phyloP scores from a whole-genome alignment of 2,113 vertebrate genomes.

The Corythaixoides concolor region DNA sequence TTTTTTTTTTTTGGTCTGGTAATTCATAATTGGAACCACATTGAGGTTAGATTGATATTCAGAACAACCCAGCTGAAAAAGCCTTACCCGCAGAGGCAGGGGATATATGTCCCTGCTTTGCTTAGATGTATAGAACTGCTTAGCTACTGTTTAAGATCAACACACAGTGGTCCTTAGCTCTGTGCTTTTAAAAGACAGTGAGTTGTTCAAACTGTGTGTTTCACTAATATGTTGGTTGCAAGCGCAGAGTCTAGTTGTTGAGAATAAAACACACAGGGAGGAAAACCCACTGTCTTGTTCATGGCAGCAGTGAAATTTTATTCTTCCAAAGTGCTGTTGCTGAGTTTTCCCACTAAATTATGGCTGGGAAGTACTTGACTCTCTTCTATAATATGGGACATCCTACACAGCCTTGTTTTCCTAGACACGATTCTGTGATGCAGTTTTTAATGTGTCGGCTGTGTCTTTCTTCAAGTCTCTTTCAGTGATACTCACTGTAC shows the following conservation, averaged over 20 bases:
- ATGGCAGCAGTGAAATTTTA: neutral
- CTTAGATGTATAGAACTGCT: neutral
- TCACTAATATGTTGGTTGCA: neutral
- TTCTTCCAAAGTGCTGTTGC: neutral
- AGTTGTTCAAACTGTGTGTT: neutral
- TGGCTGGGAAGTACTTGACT: neutral
- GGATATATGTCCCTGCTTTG: constrained; percentile 8
- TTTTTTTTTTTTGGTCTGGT: no score
- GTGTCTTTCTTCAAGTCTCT: neutral
- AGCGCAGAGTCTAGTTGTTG: neutral
- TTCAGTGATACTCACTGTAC: neutral
- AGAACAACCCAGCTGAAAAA: constrained; percentile 49
- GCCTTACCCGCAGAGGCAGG: constrained; percentile 30
- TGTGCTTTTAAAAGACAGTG: neutral
- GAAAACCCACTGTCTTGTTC: neutral
- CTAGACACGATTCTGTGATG: neutral
- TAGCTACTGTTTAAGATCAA: neutral
- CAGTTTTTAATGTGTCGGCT: neutral
- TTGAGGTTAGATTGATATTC: constrained; percentile 75
- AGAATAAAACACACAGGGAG: neutral
- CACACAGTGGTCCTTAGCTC: neutral
- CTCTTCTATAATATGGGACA: neutral
- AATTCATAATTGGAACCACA: constrained; percentile 94
- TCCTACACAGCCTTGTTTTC: neutral
- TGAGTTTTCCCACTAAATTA: neutral